Evolutionary conservation across 2,888 invertebrate species (phyloP).

Genomic region (Prosopocoilus inquinatus): DNA sequence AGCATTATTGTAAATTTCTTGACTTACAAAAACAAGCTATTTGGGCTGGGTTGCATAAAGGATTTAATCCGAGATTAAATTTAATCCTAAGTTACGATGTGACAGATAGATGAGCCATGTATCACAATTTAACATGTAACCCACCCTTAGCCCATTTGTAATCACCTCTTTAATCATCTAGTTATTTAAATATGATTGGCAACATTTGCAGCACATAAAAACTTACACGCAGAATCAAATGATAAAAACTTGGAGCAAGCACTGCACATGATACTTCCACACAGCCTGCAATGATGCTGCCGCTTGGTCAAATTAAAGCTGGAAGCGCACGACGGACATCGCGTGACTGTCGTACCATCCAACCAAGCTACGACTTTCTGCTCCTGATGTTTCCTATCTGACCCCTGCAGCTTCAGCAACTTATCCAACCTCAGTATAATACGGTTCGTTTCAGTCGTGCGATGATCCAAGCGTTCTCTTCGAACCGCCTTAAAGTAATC

Average conservation of each 20-base stretch:
- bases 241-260: slow-evolving; percentile 86
- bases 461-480: slow-evolving; percentile 73
- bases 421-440: slow-evolving; percentile 91
- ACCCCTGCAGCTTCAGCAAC: slow-evolving; percentile 71
- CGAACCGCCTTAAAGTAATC: slow-evolving; percentile 73
- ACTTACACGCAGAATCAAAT: slow-evolving; percentile 73
- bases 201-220: not conserved
- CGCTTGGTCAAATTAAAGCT: slow-evolving; percentile 83
- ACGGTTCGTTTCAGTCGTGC: slow-evolving; percentile 93
- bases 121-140: too few species aligned
- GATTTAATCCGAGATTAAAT: too few species aligned
- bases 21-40: too few species aligned
- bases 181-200: not conserved
- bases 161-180: not conserved
- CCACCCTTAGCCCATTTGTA: not conserved
- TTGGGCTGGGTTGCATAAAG: too few species aligned
- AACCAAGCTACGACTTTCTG: slow-evolving; percentile 86
- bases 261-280: slow-evolving; percentile 90
- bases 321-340: slow-evolving; percentile 90
- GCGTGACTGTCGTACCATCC: slow-evolving; percentile 83
- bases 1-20: too few species aligned
- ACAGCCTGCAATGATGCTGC: slow-evolving; percentile 95
- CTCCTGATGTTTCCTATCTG: slow-evolving; percentile 71
- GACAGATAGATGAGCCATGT: too few species aligned
- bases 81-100: too few species aligned